Base-by-base conservation (phyloP, 2,888 invertebrate species). In the Chrysina gloriosa region DNA sequence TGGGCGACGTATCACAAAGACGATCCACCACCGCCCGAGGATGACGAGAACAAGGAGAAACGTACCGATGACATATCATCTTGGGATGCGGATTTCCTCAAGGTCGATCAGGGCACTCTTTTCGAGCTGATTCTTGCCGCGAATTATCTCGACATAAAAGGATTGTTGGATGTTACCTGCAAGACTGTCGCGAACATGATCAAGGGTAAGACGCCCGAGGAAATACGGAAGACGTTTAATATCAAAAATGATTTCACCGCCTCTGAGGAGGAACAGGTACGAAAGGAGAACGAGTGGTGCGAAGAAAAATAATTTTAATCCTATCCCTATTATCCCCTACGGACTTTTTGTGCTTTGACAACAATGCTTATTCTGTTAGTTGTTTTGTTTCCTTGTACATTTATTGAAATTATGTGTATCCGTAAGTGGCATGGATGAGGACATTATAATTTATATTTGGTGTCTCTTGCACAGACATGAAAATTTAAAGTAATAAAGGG, bases 181-280 rank as follows among this genome's bases (percentile, higher is more conserved):
- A 99, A 99, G 85, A 96, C 97, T 0, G 97, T 97, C 54, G 97
- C 97, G 3, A 97, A 97, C 81, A 97, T 98, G 97, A 97, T 98
- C 77, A 97, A 97, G 82, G 97, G 97, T 9, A 98, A 97, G 81
- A 95, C 96, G n/a, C 96, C 97, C 0, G 97, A 97, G 78, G 97
- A 97, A 82, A 97, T 97, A 71, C 90, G 98, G 6, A 97, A 96
- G 82, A 97, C 96, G 0, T 98, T 98, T 82, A 97, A 97, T 81
- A 97, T 98, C 71, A 96, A 97, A 83, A 97, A 97, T 84, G 97
- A 97, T 82, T 97, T 97, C 76, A 93, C 94, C 4, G 94, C 97
- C 1, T 92, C 95, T 34, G 98, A 99, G 82, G 98, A 99, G 83
- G 98, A 98, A 77, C 97, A 97, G 85, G 96, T 97, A n/a, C 92